These are phyloP conservation scores for Menura novaehollandiae DNA, from an alignment of 2,113 vertebrate species.

Conservation along the genomic window DNA sequence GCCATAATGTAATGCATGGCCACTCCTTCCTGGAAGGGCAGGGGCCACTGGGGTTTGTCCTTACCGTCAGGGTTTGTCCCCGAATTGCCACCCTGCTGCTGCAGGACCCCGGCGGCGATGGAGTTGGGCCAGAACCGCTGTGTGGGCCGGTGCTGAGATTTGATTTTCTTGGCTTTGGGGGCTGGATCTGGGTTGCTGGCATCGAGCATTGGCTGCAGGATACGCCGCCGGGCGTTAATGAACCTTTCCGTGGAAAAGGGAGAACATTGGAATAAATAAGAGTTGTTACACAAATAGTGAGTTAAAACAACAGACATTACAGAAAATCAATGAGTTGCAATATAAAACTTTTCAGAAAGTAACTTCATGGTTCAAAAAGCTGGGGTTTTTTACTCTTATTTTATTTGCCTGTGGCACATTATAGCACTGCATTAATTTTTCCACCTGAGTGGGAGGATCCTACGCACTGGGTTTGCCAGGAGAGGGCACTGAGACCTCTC, in stretches of 20 bases:
- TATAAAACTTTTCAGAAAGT: background rate
- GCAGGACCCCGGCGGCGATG: slow-evolving; percentile 92
- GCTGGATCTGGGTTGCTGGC: slow-evolving; percentile 98
- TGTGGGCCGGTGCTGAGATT: slow-evolving; percentile 96
- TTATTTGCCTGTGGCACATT: background rate
- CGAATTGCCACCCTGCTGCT: slow-evolving; percentile 84
- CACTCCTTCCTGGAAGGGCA: background rate
- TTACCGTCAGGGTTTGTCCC: slow-evolving; percentile 89
- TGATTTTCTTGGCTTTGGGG: slow-evolving; percentile 98
- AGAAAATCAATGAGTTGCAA: rapidly evolving
- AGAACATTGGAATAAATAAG: rapidly evolving
- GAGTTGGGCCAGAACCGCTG: slow-evolving; percentile 99
- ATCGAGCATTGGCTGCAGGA: slow-evolving; percentile 96
- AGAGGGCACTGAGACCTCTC: slow-evolving; percentile 8
- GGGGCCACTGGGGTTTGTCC: background rate
- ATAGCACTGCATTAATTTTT: background rate
- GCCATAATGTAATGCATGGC: rapidly evolving
- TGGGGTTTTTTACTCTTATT: rapidly evolving
- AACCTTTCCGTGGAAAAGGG: slow-evolving; percentile 74
- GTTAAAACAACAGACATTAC: rapidly evolving
- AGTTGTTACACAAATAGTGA: rapidly evolving
- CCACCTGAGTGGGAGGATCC: background rate
- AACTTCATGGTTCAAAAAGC: background rate
- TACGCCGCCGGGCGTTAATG: slow-evolving; percentile 95
- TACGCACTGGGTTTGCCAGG: background rate